phyloP scores from a whole-genome alignment of 1,140 invertebrate species.

The Papilio glaucus region DNA sequence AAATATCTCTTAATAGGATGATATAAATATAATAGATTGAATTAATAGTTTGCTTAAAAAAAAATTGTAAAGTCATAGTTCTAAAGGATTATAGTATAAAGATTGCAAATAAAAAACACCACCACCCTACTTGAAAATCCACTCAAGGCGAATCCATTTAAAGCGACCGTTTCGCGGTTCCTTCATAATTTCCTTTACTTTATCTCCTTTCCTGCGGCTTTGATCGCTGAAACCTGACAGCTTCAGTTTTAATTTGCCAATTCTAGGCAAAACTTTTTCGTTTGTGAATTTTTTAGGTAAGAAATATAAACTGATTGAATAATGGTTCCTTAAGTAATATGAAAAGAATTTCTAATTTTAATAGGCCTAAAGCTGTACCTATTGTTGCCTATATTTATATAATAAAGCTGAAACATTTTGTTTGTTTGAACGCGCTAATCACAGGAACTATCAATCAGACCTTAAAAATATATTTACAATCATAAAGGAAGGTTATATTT shows the following conservation, averaged over 20 bases:
- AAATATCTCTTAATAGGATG: too few relatives aligned
- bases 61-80: background rate
- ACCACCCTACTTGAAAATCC: conserved; percentile 20
- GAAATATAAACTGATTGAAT: background rate
- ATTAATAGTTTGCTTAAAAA: too few relatives aligned
- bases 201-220: conserved; percentile 29
- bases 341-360: too few relatives aligned
- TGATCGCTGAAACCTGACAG: conserved; percentile 33
- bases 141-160: conserved; percentile 22
- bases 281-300: background rate
- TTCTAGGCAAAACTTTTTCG: conserved; percentile 21
- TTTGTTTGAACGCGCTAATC: too few relatives aligned
- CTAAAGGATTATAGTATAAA: background rate
- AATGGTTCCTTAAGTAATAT: too few relatives aligned
- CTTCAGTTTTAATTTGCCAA: conserved; percentile 34
- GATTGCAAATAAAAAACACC: background rate
- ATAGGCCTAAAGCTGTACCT: too few relatives aligned
- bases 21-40: too few relatives aligned
- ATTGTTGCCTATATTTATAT: too few relatives aligned
- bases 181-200: conserved; percentile 37
- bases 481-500: too few relatives aligned
- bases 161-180: conserved; percentile 25
- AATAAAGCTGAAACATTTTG: too few relatives aligned
- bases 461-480: too few relatives aligned
- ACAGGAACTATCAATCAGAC: too few relatives aligned